phyloP scores from a whole-genome alignment of 2,888 invertebrate species.

The Agrochola circellaris region DNA sequence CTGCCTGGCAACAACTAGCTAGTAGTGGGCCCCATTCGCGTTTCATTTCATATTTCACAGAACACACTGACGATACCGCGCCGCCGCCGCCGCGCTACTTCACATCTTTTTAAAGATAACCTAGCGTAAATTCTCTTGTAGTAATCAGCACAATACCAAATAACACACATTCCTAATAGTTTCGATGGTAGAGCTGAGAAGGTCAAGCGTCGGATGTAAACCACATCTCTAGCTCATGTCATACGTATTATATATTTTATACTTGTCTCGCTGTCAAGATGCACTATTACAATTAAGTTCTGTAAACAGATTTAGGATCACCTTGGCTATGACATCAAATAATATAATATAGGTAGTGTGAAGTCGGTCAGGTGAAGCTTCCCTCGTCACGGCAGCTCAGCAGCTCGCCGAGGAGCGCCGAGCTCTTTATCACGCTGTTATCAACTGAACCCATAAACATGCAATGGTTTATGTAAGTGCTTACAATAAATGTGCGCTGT shows the following conservation, averaged over 20 bases:
- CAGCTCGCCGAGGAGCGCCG: neutral
- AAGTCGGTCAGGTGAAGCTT: too few species aligned
- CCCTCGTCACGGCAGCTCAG: neutral
- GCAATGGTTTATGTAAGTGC: neutral
- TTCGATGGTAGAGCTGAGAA: neutral
- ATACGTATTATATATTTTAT: neutral
- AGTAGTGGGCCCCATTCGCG: conserved; percentile 53
- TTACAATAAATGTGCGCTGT: neutral
- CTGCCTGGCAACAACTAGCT: conserved; percentile 70
- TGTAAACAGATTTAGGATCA: neutral
- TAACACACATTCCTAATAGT: neutral
- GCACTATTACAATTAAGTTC: neutral
- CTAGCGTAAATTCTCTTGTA: neutral
- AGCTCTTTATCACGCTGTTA: neutral
- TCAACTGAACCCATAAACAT: neutral
- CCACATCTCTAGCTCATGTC: neutral
- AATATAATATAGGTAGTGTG: neutral
- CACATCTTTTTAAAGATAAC: too few species aligned
- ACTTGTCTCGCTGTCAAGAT: neutral
- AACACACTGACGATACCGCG: neutral
- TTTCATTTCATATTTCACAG: conserved; percentile 55
- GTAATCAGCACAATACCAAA: neutral
- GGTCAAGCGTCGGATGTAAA: neutral
- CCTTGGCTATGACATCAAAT: neutral
- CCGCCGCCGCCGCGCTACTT: neutral